phyloP scores from a whole-genome alignment of 2,888 invertebrate genomes.

The Agrochola circellaris region DNA sequence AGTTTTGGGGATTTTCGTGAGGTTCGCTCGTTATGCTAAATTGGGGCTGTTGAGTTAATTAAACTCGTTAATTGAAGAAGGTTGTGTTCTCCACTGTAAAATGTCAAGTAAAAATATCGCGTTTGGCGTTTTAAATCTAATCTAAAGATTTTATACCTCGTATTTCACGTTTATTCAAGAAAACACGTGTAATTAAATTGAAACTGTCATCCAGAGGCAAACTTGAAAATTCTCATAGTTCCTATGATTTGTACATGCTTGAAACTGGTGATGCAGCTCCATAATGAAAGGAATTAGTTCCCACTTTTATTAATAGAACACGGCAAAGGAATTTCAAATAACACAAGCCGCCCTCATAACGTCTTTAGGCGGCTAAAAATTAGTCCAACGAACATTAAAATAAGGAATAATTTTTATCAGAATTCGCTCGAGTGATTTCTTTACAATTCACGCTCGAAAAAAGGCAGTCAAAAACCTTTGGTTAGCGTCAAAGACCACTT shows the following conservation, averaged over 20 bases:
- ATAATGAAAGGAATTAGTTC: slow-evolving; percentile 5
- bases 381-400: slow-evolving; percentile 59
- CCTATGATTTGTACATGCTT: neutral
- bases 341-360: slow-evolving; percentile 34
- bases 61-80: slow-evolving; percentile 38
- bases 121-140: neutral
- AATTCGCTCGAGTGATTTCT: slow-evolving; percentile 73
- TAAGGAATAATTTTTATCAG: slow-evolving; percentile 71
- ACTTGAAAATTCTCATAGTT: neutral
- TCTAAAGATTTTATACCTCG: neutral
- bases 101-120: neutral
- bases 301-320: slow-evolving; percentile 2
- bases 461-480: slow-evolving; percentile 73
- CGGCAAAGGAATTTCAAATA: slow-evolving; percentile 41
- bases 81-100: neutral
- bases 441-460: slow-evolving; percentile 72
- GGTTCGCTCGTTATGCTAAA: slow-evolving; percentile 38
- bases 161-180: neutral
- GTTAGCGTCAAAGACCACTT: slow-evolving; percentile 76
- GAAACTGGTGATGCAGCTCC: slow-evolving; percentile 5
- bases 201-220: neutral
- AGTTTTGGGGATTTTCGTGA: slow-evolving; percentile 30
- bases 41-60: slow-evolving; percentile 45
- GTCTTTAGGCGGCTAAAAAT: slow-evolving; percentile 51
- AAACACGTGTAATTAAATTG: neutral